Base-by-base conservation (phyloP, 2,888 invertebrate genomes). In the Taenaris catops region DNA sequence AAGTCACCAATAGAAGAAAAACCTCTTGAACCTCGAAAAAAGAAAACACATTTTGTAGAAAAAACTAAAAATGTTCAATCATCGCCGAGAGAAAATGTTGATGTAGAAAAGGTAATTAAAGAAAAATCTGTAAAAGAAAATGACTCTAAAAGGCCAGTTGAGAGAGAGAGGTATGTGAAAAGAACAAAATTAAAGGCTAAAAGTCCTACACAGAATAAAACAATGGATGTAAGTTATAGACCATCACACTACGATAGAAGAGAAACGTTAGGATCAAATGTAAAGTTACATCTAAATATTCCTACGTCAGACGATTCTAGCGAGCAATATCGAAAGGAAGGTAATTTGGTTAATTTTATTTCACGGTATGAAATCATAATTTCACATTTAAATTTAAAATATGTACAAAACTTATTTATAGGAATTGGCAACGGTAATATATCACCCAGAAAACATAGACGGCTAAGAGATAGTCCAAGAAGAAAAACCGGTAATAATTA, bases 251-350 rank as follows among this genome's bases (percentile, higher is more conserved):
- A 80, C 16, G 72, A 87, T n/a, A 73, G 89, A 62, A 79, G 89
- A 32, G 90, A 90, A 49, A 66, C 72, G 53, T 56, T 74, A 43
- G 73, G 79, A 12, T 84, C 89, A 24, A 83, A 80, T 41, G 74
- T 83, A 51, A 90, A 90, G 52, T 74, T 90, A 24, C 78, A 86
- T 42, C 64, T 86, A 0, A 90, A 90, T 46, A 88, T 88, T 45
- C 88, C 88, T 7, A 90, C 90, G 8, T 90, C 90, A 16, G 90
- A 90, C 55, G 90, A 90, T 56, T 90, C 90, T 3, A 90, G 90
- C 63, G 87, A 87, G 52, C 87, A 87, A 50, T 87, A 86, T 46
- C 69, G 79, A 40, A 81, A 81, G 65, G 80, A 86, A 51, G 80
- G 86, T 81, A n/a, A n/a, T n/a, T n/a, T n/a, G n/a, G n/a, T n/a